phyloP scores from a whole-genome alignment of 2,113 vertebrate species.

The Thomomys bottae region DNA sequence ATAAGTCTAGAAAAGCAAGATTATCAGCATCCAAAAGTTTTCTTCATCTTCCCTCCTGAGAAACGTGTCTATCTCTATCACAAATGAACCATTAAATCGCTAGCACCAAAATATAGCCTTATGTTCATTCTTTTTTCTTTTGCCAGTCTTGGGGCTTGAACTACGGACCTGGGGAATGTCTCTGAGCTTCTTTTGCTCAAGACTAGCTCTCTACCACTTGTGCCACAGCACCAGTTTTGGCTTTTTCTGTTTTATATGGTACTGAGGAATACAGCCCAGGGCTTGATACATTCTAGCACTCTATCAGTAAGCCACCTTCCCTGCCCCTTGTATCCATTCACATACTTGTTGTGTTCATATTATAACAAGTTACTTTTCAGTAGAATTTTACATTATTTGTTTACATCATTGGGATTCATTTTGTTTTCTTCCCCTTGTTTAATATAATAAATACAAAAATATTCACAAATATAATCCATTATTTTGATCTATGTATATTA shows the following conservation, averaged over 20 bases:
- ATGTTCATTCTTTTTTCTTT: no score
- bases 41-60: background rate
- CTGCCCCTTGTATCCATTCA: no score
- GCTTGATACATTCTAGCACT: no score
- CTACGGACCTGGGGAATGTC: no score
- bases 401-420: background rate
- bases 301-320: no score
- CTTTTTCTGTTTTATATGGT: no score
- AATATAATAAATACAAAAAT: background rate
- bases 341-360: background rate
- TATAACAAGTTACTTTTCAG: background rate
- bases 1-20: background rate
- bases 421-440: background rate
- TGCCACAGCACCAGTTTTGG: no score
- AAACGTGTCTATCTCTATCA: background rate
- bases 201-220: no score
- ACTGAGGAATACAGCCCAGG: no score
- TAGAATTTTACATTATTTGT: background rate
- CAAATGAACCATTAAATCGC: background rate
- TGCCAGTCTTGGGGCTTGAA: no score
- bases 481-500: background rate
- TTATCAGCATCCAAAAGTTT: background rate
- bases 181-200: no score
- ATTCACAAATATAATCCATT: background rate
- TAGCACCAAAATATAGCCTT: background rate